Base-by-base conservation (phyloP, 2,888 invertebrate genomes). In the Theretra japonica region DNA sequence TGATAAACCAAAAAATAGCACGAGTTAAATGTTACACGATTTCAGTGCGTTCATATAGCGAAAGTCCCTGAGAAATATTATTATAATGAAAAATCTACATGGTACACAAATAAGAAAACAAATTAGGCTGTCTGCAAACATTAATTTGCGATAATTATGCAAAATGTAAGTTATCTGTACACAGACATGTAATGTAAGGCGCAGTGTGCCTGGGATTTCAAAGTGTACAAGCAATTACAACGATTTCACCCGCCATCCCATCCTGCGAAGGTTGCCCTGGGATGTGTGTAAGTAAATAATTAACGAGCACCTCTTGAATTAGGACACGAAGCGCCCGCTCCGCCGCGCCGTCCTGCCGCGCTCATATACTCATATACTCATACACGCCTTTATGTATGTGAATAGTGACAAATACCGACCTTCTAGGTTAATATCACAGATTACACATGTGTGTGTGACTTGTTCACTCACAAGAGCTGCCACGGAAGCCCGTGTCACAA, bases 201-300 rank as follows among this genome's bases (percentile, higher is more conserved):
- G 73, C 72, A 77, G 79, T 82, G 77, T 81, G 79, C 77, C 78
- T 76, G 77, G 83, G 82, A 83, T 83, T 83, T 83, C 84, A 85
- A 87, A 86, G 82, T 83, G 82, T 85, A 84, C 84, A 82, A 85
- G 85, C 84, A 88, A 89, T 88, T 88, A 89, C 84, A 85, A 84
- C 83, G 86, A 83, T 80, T 81, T 76, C 77, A 69, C 77, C 81
- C 79, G 76, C 77, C 80, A 80, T 80, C 79, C 80, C 74, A 74
- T 78, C 77, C 79, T 74, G 75, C 48, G 78, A 80, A 84, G 84
- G 82, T 82, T 78, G 78, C 77, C 76, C 79, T 80, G 82, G 85
- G 83, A 85, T 86, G 81, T 87, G 85, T 87, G 84, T 85, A 82
- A 86, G 83, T 88, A 87, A 89, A 90, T 89, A 88, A 90, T 90